Percentiles rank a stretch among this genome's conserved stretches.
Evolutionary conservation across 2,888 invertebrate genomes (phyloP).

Genomic region (Melipona beecheii): DNA sequence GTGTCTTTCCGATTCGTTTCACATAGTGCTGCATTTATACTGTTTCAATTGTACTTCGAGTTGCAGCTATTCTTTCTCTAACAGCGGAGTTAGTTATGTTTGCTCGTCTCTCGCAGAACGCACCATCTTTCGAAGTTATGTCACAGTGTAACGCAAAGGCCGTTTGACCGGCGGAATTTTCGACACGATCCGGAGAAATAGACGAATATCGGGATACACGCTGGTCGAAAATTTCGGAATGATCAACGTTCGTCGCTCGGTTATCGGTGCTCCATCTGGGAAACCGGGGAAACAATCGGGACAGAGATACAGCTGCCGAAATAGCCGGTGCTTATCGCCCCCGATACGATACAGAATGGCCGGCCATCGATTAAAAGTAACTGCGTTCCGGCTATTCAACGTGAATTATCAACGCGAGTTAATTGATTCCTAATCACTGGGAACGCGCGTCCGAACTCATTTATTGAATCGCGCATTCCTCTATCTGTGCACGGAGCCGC

Average conservation of each 20-base stretch:
- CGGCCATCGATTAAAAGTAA: conserved; percentile 57
- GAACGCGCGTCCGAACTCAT: conserved; percentile 22
- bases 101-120: too few species aligned
- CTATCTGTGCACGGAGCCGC: neutral
- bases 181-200: conserved; percentile 35
- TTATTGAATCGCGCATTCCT: conserved; percentile 39
- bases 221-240: conserved; percentile 48
- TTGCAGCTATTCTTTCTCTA: too few species aligned
- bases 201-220: conserved; percentile 37
- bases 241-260: conserved; percentile 36
- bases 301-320: conserved; percentile 45
- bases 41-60: too few species aligned
- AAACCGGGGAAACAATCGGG: conserved; percentile 45
- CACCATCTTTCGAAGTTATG: too few species aligned
- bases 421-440: conserved; percentile 58
- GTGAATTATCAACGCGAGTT: conserved; percentile 53
- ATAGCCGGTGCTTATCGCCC: conserved; percentile 53
- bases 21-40: too few species aligned
- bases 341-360: conserved; percentile 37
- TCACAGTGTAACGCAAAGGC: conserved; percentile 36
- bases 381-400: conserved; percentile 48
- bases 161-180: conserved; percentile 36
- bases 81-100: too few species aligned
- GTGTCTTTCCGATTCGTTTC: too few species aligned
- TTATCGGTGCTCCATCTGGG: conserved; percentile 49